These are phyloP conservation scores for Pseudomyrmex pallidus DNA, from an alignment of 1,140 invertebrate genomes.

Conservation along the genomic window DNA sequence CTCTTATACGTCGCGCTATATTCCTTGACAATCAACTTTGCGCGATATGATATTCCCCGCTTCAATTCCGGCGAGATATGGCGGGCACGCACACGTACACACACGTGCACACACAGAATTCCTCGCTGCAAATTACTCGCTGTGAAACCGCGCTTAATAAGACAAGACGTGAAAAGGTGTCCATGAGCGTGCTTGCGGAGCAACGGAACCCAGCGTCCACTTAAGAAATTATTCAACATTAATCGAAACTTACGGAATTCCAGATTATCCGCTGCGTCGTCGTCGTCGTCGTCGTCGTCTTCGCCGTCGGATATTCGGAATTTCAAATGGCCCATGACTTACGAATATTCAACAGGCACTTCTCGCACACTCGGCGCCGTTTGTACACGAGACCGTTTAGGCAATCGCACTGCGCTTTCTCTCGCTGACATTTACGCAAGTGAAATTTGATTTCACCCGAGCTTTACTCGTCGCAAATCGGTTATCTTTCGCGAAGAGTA, in stretches of 20 bases:
- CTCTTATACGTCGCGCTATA: slow-evolving; percentile 7
- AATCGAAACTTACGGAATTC: slow-evolving; percentile 60
- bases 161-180: slow-evolving; percentile 14
- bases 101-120: slow-evolving; percentile 2
- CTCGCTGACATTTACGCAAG: slow-evolving; percentile 30
- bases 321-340: slow-evolving; percentile 64
- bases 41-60: slow-evolving; percentile 38
- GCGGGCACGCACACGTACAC: not conserved
- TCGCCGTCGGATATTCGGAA: slow-evolving; percentile 61
- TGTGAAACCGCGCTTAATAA: not conserved
- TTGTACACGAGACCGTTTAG: slow-evolving; percentile 33
- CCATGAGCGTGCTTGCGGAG: slow-evolving; percentile 24
- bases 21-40: slow-evolving; percentile 41
- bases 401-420: slow-evolving; percentile 22
- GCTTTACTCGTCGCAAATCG: slow-evolving; percentile 29
- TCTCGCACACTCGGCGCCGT: slow-evolving; percentile 18
- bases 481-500: not conserved
- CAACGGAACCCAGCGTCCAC: slow-evolving; percentile 31
- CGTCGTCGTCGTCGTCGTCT: slow-evolving; percentile 7
- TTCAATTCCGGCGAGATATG: slow-evolving; percentile 39
- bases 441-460: slow-evolving; percentile 21
- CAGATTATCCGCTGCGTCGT: slow-evolving; percentile 40
- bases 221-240: slow-evolving; percentile 62
- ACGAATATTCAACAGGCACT: slow-evolving; percentile 64
- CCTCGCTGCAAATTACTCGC: slow-evolving; percentile 34